These are phyloP conservation scores for Tapera naevia DNA, from an alignment of 2,797 vertebrate genomes.

Conservation along the genomic window DNA sequence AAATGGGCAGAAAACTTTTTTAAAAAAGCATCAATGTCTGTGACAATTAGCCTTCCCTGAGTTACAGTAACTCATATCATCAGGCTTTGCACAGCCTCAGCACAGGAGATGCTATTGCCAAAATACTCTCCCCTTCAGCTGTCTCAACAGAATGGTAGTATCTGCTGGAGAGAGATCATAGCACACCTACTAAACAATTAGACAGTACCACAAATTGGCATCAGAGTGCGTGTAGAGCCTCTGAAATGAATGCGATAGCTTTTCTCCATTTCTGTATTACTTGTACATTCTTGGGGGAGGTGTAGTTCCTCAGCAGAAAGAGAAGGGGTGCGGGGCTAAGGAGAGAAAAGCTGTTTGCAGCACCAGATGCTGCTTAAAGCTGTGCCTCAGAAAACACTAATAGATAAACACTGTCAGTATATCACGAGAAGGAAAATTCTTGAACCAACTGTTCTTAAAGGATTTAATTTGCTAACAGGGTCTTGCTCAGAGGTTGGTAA, in stretches of 20 bases:
- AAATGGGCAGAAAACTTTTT: not conserved
- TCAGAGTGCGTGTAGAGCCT: not conserved
- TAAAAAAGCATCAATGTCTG: not conserved
- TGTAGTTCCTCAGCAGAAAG: not conserved
- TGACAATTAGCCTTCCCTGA: not conserved
- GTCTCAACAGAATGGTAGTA: not conserved
- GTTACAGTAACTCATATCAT: not conserved
- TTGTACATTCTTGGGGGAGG: not conserved
- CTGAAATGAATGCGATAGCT: not conserved
- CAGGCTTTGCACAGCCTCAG: not conserved
- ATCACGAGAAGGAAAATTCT: slow-evolving; percentile 9
- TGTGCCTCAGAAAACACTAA: slow-evolving; percentile 17
- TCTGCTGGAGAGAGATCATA: not conserved
- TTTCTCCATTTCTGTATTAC: not conserved
- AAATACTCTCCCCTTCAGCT: not conserved
- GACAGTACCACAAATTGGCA: not conserved
- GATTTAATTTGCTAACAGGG: not conserved
- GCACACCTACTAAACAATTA: not conserved
- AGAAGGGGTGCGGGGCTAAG: not conserved
- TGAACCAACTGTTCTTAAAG: not conserved
- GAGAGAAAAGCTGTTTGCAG: not conserved
- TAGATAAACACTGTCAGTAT: not conserved
- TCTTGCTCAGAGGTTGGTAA: not conserved
- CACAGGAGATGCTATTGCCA: not conserved
- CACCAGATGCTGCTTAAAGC: slow-evolving; percentile 4